These are phyloP conservation scores for Calidris pugnax DNA, from an alignment of 2,113 vertebrate species.

Conservation along the genomic window DNA sequence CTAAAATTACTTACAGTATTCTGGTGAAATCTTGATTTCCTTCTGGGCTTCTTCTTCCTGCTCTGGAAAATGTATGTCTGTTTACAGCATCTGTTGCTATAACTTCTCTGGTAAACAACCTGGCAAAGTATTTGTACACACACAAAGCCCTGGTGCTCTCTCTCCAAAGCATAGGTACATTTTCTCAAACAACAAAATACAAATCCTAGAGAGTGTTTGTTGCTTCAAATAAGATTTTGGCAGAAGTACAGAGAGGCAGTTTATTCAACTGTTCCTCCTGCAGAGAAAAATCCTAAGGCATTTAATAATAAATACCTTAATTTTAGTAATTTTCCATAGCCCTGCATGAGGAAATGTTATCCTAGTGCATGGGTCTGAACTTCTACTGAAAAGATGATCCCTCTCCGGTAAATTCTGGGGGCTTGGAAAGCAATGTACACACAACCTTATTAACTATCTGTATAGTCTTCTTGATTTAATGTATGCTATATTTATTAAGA, in stretches of 20 bases:
- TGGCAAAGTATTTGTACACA: background rate
- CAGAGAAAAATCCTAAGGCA: background rate
- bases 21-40: constrained; percentile 7
- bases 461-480: background rate
- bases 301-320: background rate
- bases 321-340: background rate
- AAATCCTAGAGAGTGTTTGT: background rate
- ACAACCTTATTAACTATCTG: background rate
- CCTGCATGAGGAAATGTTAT: background rate
- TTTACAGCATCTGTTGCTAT: background rate
- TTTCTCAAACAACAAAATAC: background rate
- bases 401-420: background rate
- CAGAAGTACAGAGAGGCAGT: background rate
- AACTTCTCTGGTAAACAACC: background rate
- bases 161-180: background rate
- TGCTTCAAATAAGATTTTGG: background rate
- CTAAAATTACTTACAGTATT: constrained; percentile 36
- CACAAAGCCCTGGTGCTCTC: background rate
- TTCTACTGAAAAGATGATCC: background rate
- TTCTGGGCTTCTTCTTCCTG: constrained; percentile 43
- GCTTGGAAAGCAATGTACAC: background rate
- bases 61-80: constrained; percentile 12
- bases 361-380: background rate
- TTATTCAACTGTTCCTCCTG: background rate
- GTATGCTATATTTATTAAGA: background rate